A percentile compares a stretch with the other conserved stretches of the same genome.
Conservation (phyloP, 2,888 invertebrate genomes). For the Chymomyza fuscimana region DNA sequence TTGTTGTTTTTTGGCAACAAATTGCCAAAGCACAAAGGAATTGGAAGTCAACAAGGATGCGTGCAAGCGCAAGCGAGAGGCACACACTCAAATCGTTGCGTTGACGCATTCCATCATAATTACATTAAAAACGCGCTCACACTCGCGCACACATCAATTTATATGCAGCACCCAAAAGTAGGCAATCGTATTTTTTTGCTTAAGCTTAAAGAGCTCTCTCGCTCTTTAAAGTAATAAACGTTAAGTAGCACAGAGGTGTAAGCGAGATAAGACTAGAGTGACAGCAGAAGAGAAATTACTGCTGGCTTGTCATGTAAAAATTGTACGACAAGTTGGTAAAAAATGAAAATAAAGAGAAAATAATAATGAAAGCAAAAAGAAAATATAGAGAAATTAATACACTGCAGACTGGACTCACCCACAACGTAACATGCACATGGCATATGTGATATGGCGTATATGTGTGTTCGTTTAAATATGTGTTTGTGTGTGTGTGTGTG, state of each 20-base stretch:
- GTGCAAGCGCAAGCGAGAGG: not conserved
- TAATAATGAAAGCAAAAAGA: not conserved
- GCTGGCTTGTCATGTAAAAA: not conserved
- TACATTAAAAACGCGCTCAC: slow-evolving; percentile 63
- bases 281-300: not conserved
- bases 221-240: not conserved
- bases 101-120: slow-evolving; percentile 72
- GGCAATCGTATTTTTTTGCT: not conserved
- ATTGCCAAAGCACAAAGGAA: slow-evolving; percentile 46
- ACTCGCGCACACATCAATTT: slow-evolving; percentile 47
- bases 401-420: not conserved
- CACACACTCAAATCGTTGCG: slow-evolving; percentile 61
- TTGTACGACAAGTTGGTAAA: not conserved
- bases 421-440: slow-evolving; percentile 15
- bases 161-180: slow-evolving; percentile 39
- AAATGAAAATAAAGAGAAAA: not conserved
- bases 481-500: not conserved
- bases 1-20: slow-evolving; percentile 59
- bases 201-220: not conserved
- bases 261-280: not conserved
- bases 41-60: not conserved
- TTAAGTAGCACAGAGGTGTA: not conserved
- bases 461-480: slow-evolving; percentile 9
- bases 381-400: slow-evolving; percentile 5
- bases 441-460: not conserved